phyloP scores from a whole-genome alignment of 2,888 invertebrate genomes.

The Argyresthia albistria region DNA sequence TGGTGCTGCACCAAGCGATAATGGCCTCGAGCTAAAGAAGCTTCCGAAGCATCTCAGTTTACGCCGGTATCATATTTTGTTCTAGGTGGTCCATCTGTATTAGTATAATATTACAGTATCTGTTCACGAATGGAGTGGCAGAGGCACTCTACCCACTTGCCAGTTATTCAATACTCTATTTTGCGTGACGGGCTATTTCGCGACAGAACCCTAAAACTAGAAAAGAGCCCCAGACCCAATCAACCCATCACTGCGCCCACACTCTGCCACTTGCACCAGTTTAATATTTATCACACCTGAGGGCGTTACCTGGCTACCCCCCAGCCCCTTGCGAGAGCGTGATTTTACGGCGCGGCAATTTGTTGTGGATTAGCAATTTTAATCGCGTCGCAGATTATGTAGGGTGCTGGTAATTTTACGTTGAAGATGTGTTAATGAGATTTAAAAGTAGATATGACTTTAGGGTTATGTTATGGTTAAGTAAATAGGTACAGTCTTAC shows the following conservation, averaged over 20 bases:
- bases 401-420: neutral
- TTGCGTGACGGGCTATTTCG: neutral
- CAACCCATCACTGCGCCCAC: neutral
- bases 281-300: slow-evolving; percentile 16
- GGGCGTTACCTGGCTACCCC: slow-evolving; percentile 50
- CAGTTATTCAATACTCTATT: too few species aligned
- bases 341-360: slow-evolving; percentile 58
- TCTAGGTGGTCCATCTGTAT: too few species aligned
- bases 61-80: too few species aligned
- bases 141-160: too few species aligned
- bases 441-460: neutral
- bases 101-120: too few species aligned
- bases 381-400: slow-evolving; percentile 27
- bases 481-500: too few species aligned
- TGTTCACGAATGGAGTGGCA: too few species aligned
- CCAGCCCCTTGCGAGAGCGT: slow-evolving; percentile 12
- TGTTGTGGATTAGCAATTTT: slow-evolving; percentile 46
- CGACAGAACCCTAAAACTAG: neutral
- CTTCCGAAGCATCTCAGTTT: too few species aligned
- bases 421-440: neutral
- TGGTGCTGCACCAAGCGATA: too few species aligned
- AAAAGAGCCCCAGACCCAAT: too few species aligned
- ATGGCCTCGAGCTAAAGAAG: too few species aligned
- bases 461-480: too few species aligned
- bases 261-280: neutral